Base-by-base conservation (phyloP, 2,888 invertebrate species). In the Deroplatys truncata region DNA sequence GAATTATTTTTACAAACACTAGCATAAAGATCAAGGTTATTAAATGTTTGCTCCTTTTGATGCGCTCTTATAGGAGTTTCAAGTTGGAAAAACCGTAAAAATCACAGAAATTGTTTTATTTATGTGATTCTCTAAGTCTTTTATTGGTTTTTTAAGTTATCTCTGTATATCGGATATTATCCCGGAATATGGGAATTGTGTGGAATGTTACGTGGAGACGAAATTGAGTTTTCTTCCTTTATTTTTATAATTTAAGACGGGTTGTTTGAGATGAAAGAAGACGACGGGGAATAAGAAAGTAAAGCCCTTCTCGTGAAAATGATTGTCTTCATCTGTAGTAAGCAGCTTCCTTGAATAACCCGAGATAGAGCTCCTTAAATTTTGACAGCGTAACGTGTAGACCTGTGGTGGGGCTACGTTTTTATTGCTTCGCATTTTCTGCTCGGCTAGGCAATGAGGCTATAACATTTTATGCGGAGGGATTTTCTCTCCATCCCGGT, bases 391-490 rank as follows among this genome's bases (percentile, higher is more conserved):
- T 72, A 72, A 72, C 56, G 56, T 72, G 56, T 72, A 72, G 56
- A 72, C 56, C 56, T 72, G 56, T 72, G 56, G 56, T 25, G 15
- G 56, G 56, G 56, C 56, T 72, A 20, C 56, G 56, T 72, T 87
- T 87, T 87, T 87, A 87, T 87, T 83, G 82, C 87, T 20, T n/a
- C 43, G 31, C 83, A 35, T 87, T 83, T 87, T 28, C 82, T 86
- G 25, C 86, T 86, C 28, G 56, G 29, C 13, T 29, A 82, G 82
- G 83, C 83, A 35, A 87, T n/a, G 87, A 83, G 72, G 83, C 29
- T 10, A 83, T 83, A 87, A 83, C 82, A 83, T 31, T 87, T 87
- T 87, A 87, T 35, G 87, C 31, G 87, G 83, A 82, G 56, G 56
- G 56, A 72, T 72, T 72, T 72, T 72, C 56, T 72, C 56, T 72